Conservation (phyloP, 2,797 vertebrate genomes). For the Rhynchotus rufescens region DNA sequence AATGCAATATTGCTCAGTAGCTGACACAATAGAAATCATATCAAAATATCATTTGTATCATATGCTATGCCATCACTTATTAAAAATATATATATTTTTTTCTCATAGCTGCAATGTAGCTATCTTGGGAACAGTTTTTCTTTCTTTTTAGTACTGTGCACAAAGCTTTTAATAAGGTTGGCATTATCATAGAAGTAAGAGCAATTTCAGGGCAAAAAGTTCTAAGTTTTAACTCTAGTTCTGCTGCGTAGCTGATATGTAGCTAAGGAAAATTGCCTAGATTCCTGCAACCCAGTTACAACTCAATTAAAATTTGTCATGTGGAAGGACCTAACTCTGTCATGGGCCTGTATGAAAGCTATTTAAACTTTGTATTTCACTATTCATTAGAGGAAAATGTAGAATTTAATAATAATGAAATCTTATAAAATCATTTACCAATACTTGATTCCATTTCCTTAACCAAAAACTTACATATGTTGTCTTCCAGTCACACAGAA, state of each 20-base stretch:
- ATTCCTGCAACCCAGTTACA: conserved; percentile 4
- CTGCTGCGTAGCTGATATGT: background rate
- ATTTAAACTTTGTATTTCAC: background rate
- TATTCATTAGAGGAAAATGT: background rate
- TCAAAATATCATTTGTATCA: background rate
- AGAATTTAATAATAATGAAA: background rate
- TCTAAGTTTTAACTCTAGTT: conserved; percentile 9
- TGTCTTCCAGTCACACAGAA: background rate
- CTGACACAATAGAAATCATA: background rate
- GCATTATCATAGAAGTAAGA: background rate
- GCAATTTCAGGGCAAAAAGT: background rate
- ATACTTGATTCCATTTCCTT: background rate
- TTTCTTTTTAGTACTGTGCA: background rate
- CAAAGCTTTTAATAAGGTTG: background rate
- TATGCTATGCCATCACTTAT: background rate
- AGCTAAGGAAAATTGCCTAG: background rate
- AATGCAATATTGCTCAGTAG: background rate
- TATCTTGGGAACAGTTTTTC: background rate
- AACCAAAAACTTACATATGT: background rate
- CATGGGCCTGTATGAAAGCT: background rate
- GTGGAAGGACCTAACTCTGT: conserved; percentile 41
- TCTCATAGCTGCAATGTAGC: background rate
- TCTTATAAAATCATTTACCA: background rate
- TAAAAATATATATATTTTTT: background rate
- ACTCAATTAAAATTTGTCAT: conserved; percentile 61